Evolutionary conservation across 2,113 vertebrate genomes (phyloP).

Genomic region (Diadophis punctatus): DNA sequence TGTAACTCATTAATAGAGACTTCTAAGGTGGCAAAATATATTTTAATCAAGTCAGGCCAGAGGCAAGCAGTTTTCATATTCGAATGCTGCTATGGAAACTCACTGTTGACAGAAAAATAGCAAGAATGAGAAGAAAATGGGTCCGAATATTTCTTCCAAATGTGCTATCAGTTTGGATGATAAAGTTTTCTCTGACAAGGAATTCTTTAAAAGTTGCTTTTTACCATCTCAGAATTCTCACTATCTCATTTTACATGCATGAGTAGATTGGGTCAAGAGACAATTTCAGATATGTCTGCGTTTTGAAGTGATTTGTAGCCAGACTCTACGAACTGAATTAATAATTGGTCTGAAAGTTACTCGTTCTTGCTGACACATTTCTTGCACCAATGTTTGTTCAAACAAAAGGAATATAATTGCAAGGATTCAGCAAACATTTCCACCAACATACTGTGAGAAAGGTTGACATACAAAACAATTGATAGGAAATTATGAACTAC

Average conservation of each 20-base stretch:
- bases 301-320: neutral
- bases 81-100: neutral
- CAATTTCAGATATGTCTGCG: neutral
- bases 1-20: neutral
- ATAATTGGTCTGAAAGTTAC: neutral
- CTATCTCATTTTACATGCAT: neutral
- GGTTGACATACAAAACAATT: neutral
- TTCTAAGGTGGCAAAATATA: neutral
- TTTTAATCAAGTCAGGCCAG: neutral
- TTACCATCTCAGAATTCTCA: neutral
- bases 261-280: neutral
- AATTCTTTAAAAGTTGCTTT: neutral
- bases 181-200: neutral
- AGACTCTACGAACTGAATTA: neutral
- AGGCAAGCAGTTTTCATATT: neutral
- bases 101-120: neutral
- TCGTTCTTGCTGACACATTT: neutral
- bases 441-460: neutral
- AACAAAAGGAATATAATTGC: neutral
- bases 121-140: neutral
- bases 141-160: neutral
- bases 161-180: neutral
- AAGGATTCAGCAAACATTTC: neutral
- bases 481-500: neutral
- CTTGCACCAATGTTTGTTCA: neutral